A percentile compares a stretch with the other conserved stretches of the same genome.
Evolutionary conservation across 2,888 invertebrate genomes (phyloP).

Genomic region (Escarpia spicata): DNA sequence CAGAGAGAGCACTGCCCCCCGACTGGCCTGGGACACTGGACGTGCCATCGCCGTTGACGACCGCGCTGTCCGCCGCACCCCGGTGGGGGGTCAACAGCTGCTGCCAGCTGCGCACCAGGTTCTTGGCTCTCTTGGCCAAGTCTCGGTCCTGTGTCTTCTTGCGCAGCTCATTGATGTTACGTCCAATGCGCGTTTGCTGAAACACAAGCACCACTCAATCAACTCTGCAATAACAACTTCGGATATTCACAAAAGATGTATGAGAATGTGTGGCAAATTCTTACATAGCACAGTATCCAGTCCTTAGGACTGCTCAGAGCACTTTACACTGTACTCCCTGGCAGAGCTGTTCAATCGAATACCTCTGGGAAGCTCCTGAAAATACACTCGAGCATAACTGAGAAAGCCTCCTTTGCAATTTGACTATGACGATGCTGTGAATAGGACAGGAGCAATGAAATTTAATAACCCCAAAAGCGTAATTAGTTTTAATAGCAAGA

Average conservation of each 20-base stretch:
- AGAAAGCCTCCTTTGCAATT: too few species aligned
- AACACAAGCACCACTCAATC: constrained; percentile 49
- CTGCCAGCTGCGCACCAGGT: constrained; percentile 91
- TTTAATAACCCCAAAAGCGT: too few species aligned
- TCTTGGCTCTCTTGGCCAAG: constrained; percentile 89
- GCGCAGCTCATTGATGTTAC: constrained; percentile 90
- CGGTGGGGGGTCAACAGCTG: constrained; percentile 73
- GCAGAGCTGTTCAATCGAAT: too few species aligned
- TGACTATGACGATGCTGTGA: too few species aligned
- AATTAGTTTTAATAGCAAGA: too few species aligned
- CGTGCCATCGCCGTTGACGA: neutral
- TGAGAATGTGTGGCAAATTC: too few species aligned
- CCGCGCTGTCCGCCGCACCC: neutral
- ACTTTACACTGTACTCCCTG: too few species aligned
- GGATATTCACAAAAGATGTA: neutral
- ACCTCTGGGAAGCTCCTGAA: too few species aligned
- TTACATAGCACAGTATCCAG: too few species aligned
- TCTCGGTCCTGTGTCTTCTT: constrained; percentile 85
- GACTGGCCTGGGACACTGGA: constrained; percentile 53
- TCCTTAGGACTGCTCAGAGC: too few species aligned
- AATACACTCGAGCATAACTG: too few species aligned
- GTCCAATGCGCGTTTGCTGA: constrained; percentile 92
- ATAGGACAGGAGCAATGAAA: too few species aligned
- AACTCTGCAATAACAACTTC: neutral
- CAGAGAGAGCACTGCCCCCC: constrained; percentile 71